Evolutionary conservation across 2,888 invertebrate species (phyloP), one percentile per base, ranked within the genome.

Genomic region (Trachelus troglodyta): DNA sequence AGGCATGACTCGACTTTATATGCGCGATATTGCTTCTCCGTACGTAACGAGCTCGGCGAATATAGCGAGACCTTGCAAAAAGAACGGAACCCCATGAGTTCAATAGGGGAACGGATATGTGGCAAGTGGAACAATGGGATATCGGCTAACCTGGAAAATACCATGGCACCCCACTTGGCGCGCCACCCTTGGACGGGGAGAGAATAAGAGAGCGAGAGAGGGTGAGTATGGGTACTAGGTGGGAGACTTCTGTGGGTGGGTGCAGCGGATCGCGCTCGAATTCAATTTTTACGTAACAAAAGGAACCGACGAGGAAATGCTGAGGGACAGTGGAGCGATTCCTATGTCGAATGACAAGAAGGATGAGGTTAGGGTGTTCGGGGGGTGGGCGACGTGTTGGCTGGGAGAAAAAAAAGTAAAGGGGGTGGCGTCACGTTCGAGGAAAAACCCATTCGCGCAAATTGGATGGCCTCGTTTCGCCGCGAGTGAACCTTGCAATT

Each of bases 371-470:
- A 40, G 56, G 23, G 56, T 56, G 56, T 74, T 31, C 34, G 15
- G 30, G 11, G 69, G 71, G 37, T 73, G 69, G 30, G 37, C 12
- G 56, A 68, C 34, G 56, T 77, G 68, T 73, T 34, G 76, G 77
- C 76, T 74, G 68, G 37, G 33, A 75, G 77, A 68, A 35, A 12
- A 77, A 79, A 79, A 75, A 75, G 77, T 37, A 69, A 77, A 69
- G 74, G 77, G 71, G 74, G 40, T 78, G 78, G 83, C 82, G 83
- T 83, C 85, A 82, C 87, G 84, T 87, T 86, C 84, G 86, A 85
- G 85, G 79, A 85, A 87, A 85, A 87, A 86, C 84, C 87, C 85
- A 89, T 89, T 89, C 87, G 87, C 84, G 87, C 88, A 89, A 90
- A 90, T 90, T 90, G 90, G 90, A 90, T 89, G 86, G 87, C 83